Base-by-base conservation (phyloP, 2,113 vertebrate species). In the Struthidea cinerea region DNA sequence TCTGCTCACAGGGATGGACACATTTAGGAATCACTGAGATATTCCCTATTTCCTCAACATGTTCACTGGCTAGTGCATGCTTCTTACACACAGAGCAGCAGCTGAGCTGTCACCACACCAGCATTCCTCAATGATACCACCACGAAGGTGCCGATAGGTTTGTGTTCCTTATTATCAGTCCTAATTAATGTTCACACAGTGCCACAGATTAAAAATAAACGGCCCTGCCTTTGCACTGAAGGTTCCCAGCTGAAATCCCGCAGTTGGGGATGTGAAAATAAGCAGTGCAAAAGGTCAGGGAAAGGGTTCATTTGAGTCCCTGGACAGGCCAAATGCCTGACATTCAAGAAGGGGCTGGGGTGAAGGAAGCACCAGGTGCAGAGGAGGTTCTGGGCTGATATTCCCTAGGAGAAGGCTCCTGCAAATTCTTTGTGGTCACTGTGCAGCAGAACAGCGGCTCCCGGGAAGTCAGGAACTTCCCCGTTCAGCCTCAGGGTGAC, bases 111-210 rank as follows among this genome's bases (percentile, higher is more conserved):
- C 63, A 41, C 20, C 20, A 39, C 0, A 44, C 68, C 95, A 96
- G 67, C 19, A 41, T 46, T 95, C 79, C 59, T 84, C 12, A 1
- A n/a, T 78, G 79, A 69, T 68, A 69, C 23, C 4, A 10, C 50
- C 55, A 28, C 69, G 46, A 61, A 80, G 81, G 47, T 78, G 75
- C 71, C 94, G 84, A 9, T 53, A 52, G 79, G 79, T 92, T 93
- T 84, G 52, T 27, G 30, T 63, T 93, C 64, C 26, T 94, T 81
- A 94, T 64, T 93, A 87, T 63, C 83, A 86, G 53, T n/a, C 52
- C 47, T 41, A 95, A 94, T 90, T 88, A 86, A 84, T 0, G 6
- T 37, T 90, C 68, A 52, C 56, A 23, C 60, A 37, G 68, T 37
- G 73, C 71, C 64, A 59, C 47, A 52, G 52, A 75, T 81, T 60